Conservation (phyloP, 2,113 vertebrate genomes). For the Synodontis membranacea region DNA sequence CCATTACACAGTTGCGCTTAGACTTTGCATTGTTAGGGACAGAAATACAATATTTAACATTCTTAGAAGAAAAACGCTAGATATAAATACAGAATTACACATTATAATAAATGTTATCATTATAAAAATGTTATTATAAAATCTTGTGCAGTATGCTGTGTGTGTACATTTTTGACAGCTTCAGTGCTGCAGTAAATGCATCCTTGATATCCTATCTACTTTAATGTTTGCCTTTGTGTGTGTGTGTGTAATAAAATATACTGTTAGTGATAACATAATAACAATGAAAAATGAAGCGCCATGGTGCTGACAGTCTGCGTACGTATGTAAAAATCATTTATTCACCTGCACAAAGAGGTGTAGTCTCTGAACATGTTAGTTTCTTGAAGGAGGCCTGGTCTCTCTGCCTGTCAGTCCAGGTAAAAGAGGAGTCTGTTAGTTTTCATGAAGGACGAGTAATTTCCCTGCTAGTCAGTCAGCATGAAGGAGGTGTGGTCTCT, state of each 20-base stretch:
- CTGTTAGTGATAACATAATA: neutral
- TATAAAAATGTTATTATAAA: neutral
- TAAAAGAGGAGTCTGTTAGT: neutral
- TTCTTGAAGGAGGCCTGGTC: neutral
- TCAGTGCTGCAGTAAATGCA: neutral
- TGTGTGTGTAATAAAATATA: constrained; percentile 20
- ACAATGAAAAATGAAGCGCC: neutral
- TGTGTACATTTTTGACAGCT: neutral
- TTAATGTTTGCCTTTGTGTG: constrained; percentile 16
- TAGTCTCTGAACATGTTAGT: neutral
- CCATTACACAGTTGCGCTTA: neutral
- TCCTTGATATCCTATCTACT: neutral
- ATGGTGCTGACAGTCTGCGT: neutral
- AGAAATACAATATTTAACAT: neutral
- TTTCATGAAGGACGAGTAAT: neutral
- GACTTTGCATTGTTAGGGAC: neutral
- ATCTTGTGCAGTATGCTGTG: neutral
- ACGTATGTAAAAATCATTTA: neutral
- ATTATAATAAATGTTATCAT: neutral
- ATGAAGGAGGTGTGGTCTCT: neutral
- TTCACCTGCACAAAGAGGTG: neutral
- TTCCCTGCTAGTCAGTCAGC: neutral
- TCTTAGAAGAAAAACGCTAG: neutral
- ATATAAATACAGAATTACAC: neutral
- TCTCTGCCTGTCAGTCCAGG: neutral